A percentile compares a stretch with the other conserved stretches of the same genome.
These are phyloP conservation scores for Picathartes gymnocephalus DNA, from an alignment of 2,113 vertebrate genomes.

Conservation along the genomic window DNA sequence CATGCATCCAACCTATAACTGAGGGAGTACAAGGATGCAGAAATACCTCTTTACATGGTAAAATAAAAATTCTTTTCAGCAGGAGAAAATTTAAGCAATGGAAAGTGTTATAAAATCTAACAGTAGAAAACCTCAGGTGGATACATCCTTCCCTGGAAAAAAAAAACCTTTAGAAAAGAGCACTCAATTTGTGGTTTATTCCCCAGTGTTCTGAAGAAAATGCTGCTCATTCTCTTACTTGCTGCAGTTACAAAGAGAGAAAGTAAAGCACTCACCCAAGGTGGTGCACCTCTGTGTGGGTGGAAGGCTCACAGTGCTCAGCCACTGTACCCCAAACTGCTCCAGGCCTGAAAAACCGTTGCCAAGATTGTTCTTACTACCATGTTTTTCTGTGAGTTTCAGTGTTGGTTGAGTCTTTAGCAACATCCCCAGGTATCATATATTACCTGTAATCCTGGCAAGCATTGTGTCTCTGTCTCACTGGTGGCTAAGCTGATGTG, in stretches of 20 bases:
- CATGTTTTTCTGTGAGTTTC: neutral
- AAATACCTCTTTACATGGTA: neutral
- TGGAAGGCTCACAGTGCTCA: neutral
- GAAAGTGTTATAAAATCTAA: neutral
- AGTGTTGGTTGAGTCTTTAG: neutral
- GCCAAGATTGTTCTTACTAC: neutral
- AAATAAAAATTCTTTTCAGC: neutral
- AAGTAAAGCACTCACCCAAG: neutral
- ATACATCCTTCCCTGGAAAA: neutral
- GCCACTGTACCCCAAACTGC: neutral
- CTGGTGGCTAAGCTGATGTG: neutral
- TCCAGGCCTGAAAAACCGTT: neutral
- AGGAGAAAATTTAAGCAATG: neutral
- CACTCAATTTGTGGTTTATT: neutral
- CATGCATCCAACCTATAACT: neutral
- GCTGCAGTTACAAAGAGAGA: neutral
- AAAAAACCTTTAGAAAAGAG: neutral
- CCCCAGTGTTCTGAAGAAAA: neutral
- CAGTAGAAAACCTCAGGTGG: neutral
- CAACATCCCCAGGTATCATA: accelerated
- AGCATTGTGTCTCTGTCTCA: neutral
- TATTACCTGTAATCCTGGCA: neutral
- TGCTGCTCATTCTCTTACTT: neutral
- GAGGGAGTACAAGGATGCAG: neutral
- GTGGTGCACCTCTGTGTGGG: accelerated